phyloP scores from a whole-genome alignment of 1,140 invertebrate genomes.

The Stenopsyche tienmushanensis region DNA sequence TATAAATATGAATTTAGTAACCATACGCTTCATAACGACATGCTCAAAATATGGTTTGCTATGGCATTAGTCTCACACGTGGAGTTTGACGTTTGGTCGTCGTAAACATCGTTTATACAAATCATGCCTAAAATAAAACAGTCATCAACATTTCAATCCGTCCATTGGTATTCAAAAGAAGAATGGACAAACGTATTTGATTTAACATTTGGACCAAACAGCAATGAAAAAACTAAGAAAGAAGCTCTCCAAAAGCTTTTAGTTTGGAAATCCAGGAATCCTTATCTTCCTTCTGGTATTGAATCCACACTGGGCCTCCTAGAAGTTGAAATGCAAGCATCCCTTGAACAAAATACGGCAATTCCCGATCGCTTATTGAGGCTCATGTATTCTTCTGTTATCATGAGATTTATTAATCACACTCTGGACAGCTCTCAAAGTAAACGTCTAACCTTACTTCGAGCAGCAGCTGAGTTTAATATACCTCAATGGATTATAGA shows the following conservation, averaged over 20 bases:
- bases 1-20: too few relatives aligned
- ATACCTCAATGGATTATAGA: constrained; percentile 68
- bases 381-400: constrained; percentile 60
- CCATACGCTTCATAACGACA: too few relatives aligned
- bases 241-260: constrained; percentile 56
- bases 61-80: too few relatives aligned
- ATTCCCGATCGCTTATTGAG: constrained; percentile 55
- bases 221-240: constrained; percentile 47
- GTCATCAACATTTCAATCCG: background rate
- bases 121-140: background rate
- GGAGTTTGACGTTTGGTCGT: background rate
- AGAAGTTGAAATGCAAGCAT: constrained; percentile 55
- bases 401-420: constrained; percentile 66
- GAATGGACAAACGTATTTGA: constrained; percentile 42
- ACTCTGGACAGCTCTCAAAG: constrained; percentile 58
- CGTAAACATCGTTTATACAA: background rate
- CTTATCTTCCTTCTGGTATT: constrained; percentile 65
- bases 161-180: constrained; percentile 36
- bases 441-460: constrained; percentile 57
- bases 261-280: constrained; percentile 64
- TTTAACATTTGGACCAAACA: constrained; percentile 55
- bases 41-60: too few relatives aligned
- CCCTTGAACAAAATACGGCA: constrained; percentile 21
- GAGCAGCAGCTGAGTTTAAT: constrained; percentile 58
- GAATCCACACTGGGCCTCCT: constrained; percentile 66